phyloP scores from a whole-genome alignment of 2,888 invertebrate genomes.

The Tanypteryx hageni region DNA sequence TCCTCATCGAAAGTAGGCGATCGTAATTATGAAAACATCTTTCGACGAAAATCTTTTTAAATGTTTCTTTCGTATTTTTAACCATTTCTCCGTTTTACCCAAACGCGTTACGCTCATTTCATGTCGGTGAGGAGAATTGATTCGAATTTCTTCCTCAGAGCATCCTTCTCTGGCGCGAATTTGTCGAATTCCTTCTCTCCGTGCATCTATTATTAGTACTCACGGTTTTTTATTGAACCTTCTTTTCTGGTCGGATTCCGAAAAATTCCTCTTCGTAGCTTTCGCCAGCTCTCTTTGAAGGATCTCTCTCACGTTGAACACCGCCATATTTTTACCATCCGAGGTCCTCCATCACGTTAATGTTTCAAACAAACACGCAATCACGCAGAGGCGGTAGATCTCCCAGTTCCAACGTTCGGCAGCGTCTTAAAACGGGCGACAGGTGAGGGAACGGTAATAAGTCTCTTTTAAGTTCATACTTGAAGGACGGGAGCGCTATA shows the following conservation, averaged over 20 bases:
- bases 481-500: no score
- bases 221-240: neutral
- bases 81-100: no score
- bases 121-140: neutral
- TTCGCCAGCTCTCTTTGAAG: no score
- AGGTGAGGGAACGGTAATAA: no score
- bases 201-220: neutral
- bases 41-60: no score
- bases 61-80: no score
- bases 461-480: no score
- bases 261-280: neutral
- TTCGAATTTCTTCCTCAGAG: neutral
- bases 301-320: neutral
- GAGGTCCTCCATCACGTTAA: constrained; percentile 1
- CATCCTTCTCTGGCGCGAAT: neutral
- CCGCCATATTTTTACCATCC: neutral
- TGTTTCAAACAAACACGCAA: neutral
- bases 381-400: neutral
- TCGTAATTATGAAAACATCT: no score
- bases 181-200: neutral
- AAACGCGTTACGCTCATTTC: no score
- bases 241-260: neutral
- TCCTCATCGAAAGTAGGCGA: no score
- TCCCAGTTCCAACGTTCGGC: no score
- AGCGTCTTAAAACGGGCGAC: no score